These are phyloP conservation scores for Hylaeus anthracinus DNA, from an alignment of 1,140 invertebrate genomes.

Conservation along the genomic window DNA sequence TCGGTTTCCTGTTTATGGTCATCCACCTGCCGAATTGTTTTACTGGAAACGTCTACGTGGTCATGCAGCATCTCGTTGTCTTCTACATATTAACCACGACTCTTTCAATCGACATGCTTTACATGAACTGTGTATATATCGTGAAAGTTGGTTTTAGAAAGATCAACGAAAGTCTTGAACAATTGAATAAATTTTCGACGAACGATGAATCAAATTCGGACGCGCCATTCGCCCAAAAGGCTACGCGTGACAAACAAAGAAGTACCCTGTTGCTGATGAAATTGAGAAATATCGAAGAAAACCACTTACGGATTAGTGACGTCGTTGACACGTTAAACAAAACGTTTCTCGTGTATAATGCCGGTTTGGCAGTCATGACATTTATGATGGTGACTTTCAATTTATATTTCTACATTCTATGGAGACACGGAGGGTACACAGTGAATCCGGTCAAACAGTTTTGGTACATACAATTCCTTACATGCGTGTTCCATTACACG, in stretches of 20 bases:
- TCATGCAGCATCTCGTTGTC: not conserved
- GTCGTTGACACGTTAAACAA: slow-evolving; percentile 66
- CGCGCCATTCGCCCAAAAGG: slow-evolving; percentile 50
- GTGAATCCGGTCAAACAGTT: slow-evolving; percentile 55
- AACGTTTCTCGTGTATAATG: slow-evolving; percentile 66
- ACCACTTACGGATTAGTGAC: slow-evolving; percentile 71
- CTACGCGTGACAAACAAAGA: slow-evolving; percentile 60
- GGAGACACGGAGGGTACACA: not conserved
- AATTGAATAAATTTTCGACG: slow-evolving; percentile 52
- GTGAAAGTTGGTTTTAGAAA: slow-evolving; percentile 69
- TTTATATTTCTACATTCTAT: slow-evolving; percentile 72
- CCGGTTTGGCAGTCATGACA: slow-evolving; percentile 63
- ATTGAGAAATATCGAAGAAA: slow-evolving; percentile 68
- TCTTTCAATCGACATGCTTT: slow-evolving; percentile 69
- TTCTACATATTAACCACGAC: slow-evolving; percentile 60
- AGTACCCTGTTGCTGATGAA: slow-evolving; percentile 70
- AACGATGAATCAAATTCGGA: slow-evolving; percentile 57
- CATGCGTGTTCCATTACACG: slow-evolving; percentile 63
- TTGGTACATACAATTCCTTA: slow-evolving; percentile 65
- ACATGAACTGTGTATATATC: slow-evolving; percentile 69
- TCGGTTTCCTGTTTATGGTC: slow-evolving; percentile 63
- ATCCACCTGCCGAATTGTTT: slow-evolving; percentile 44
- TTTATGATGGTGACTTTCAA: slow-evolving; percentile 74
- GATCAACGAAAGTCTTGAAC: slow-evolving; percentile 63
- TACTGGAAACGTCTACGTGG: not conserved